phyloP scores from a whole-genome alignment of 30 jellyfish, hydroid and myxozoan species.

The Hydra vulgaris region DNA sequence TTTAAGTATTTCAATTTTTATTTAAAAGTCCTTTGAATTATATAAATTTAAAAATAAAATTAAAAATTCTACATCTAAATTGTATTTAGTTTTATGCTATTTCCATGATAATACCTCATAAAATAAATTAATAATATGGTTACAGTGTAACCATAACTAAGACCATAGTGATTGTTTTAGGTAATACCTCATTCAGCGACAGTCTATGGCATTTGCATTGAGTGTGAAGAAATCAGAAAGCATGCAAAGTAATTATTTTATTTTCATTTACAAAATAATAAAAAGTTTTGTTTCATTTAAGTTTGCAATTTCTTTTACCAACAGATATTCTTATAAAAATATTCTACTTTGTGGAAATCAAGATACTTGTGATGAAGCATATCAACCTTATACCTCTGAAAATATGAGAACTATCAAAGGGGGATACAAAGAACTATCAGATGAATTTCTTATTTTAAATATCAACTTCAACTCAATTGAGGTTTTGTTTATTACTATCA shows the following conservation, averaged over 20 bases:
- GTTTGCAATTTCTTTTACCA: background rate
- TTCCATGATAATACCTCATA: no score
- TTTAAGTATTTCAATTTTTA: background rate
- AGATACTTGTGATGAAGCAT: conserved; percentile 54
- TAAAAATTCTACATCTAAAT: no score
- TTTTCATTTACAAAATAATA: background rate
- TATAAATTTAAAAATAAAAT: no score
- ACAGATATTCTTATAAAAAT: background rate
- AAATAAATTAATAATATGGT: no score
- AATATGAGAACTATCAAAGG: conserved; percentile 24
- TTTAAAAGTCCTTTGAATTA: no score
- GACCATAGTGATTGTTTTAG: background rate
- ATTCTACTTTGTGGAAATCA: conserved; percentile 33
- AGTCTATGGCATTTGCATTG: conserved; percentile 50
- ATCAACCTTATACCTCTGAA: conserved; percentile 84
- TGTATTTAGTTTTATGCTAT: no score
- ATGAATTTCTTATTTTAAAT: background rate
- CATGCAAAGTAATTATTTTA: conserved; percentile 40
- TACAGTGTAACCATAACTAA: no score
- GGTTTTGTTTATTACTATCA: background rate
- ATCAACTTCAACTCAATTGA: conserved; percentile 6
- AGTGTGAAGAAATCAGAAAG: conserved; percentile 44
- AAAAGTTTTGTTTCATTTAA: background rate
- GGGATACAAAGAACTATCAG: conserved; percentile 39
- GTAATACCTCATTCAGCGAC: conserved; percentile 57